Evolutionary conservation across 2,888 invertebrate genomes (phyloP).

Genomic region (Tetropium fuscum): DNA sequence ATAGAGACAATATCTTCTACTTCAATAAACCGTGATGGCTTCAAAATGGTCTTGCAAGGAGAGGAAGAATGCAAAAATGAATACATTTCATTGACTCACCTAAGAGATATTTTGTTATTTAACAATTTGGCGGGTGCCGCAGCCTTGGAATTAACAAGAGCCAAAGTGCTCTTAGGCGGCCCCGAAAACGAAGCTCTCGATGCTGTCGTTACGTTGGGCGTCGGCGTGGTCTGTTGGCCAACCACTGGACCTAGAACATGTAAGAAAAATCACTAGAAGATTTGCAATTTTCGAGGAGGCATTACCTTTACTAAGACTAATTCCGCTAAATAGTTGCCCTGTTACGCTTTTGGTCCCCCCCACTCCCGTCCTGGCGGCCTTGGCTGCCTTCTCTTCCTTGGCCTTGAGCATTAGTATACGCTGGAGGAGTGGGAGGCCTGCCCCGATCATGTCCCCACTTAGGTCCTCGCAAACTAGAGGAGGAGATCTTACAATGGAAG

Average conservation of each 20-base stretch:
- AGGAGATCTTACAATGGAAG: constrained; percentile 67
- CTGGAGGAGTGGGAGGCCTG: constrained; percentile 80
- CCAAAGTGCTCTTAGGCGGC: constrained; percentile 45
- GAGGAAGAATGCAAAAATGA: too few relatives aligned
- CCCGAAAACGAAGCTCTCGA: constrained; percentile 50
- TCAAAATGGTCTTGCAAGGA: too few relatives aligned
- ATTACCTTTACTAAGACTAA: constrained; percentile 39
- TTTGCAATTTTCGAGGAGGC: too few relatives aligned
- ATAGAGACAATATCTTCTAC: too few relatives aligned
- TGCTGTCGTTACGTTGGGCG: constrained; percentile 41
- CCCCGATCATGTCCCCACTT: constrained; percentile 74
- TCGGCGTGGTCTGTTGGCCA: constrained; percentile 57
- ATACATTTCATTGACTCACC: constrained; percentile 51
- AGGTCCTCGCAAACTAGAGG: constrained; percentile 65
- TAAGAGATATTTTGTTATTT: constrained; percentile 60
- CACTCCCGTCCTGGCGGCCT: constrained; percentile 45
- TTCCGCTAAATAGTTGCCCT: constrained; percentile 46
- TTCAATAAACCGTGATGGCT: too few relatives aligned
- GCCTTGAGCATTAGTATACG: constrained; percentile 81
- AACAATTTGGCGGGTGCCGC: constrained; percentile 49
- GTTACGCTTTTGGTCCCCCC: constrained; percentile 41
- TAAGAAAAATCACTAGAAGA: too few relatives aligned
- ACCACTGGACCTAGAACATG: constrained; percentile 38
- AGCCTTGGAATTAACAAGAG: constrained; percentile 41
- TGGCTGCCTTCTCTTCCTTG: constrained; percentile 72